Percentiles rank a stretch among this genome's conserved stretches.
These are phyloP conservation scores for Pelecanus crispus DNA, from an alignment of 2,113 vertebrate species.

Conservation along the genomic window DNA sequence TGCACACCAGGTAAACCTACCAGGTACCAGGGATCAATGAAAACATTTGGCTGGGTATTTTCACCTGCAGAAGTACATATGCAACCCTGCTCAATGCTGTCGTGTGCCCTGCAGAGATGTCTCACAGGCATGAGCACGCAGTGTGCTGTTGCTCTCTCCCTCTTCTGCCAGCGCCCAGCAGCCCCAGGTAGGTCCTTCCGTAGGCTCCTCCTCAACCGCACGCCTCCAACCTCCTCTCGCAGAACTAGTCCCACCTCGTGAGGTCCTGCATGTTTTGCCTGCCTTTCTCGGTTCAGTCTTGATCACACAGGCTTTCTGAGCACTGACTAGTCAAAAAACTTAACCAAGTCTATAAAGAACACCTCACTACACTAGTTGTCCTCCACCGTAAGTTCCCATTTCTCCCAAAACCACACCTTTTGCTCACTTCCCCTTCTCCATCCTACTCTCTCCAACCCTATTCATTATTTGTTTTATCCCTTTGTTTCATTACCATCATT, in stretches of 20 bases:
- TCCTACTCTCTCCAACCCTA: neutral
- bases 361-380: neutral
- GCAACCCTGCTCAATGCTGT: neutral
- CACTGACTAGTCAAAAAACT: neutral
- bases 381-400: neutral
- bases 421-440: neutral
- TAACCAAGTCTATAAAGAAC: neutral
- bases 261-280: neutral
- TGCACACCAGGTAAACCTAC: neutral
- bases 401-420: neutral
- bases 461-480: neutral
- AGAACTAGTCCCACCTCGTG: neutral
- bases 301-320: neutral
- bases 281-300: neutral
- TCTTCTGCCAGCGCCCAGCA: neutral
- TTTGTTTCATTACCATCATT: neutral
- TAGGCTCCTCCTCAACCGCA: neutral
- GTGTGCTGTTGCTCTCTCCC: neutral
- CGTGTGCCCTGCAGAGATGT: neutral
- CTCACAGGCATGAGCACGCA: fast-evolving
- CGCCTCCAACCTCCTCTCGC: neutral
- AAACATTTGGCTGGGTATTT: neutral
- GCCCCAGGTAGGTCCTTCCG: neutral
- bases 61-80: neutral
- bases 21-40: fast-evolving